A percentile compares a stretch with the other conserved stretches of the same genome.
Evolutionary conservation across 2,797 vertebrate genomes (phyloP).

Genomic region (Myripristis jacobus): DNA sequence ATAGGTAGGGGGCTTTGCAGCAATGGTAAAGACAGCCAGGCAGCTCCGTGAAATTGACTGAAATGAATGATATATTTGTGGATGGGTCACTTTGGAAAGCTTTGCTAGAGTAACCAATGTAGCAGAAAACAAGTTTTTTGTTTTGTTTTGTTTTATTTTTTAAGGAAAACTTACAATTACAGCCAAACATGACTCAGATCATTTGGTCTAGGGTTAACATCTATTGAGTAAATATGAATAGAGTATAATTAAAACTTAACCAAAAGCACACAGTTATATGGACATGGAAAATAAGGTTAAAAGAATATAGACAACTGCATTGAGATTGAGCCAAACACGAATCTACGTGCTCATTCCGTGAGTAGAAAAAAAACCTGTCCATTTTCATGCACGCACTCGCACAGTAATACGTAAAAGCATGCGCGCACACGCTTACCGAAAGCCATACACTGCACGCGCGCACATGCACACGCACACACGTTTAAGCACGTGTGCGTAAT

Average conservation of each 20-base stretch:
- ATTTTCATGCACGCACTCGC: background rate
- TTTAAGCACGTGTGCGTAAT: background rate
- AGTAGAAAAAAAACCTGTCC: background rate
- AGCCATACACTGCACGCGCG: slow-evolving; percentile 9
- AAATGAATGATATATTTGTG: slow-evolving; percentile 43
- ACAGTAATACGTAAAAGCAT: slow-evolving; percentile 2
- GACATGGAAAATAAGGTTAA: background rate
- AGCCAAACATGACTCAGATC: too few species aligned
- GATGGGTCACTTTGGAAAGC: slow-evolving; percentile 31
- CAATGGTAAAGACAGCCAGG: background rate
- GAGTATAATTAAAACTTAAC: too few species aligned
- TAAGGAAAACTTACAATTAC: background rate
- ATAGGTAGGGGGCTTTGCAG: background rate
- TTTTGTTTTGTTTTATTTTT: too few species aligned
- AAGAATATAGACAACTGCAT: background rate
- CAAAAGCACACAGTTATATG: too few species aligned
- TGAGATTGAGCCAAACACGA: background rate
- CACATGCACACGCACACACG: slow-evolving; percentile 8
- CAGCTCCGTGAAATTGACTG: background rate
- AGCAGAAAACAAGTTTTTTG: background rate
- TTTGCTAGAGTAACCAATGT: slow-evolving; percentile 32
- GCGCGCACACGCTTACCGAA: slow-evolving; percentile 11
- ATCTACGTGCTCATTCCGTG: background rate
- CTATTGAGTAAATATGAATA: too few species aligned
- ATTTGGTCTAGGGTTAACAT: too few species aligned